A percentile compares a stretch with the other conserved stretches of the same genome.
Conservation (phyloP, 2,113 vertebrate species). For the Aspiorhynchus laticeps region DNA sequence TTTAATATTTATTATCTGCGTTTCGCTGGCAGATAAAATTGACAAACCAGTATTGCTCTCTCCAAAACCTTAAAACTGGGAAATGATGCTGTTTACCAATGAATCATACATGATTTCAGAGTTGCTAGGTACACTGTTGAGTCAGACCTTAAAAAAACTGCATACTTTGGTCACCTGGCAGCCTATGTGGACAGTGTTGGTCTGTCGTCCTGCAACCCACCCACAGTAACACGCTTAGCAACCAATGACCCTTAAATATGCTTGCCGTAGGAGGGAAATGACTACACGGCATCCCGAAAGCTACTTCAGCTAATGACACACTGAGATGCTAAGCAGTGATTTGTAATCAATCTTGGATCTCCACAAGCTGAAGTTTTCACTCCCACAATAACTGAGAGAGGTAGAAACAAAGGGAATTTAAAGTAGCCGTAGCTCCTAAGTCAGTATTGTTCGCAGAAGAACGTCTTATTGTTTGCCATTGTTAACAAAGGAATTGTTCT, state of each 20-base stretch:
- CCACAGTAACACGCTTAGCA: conserved; percentile 44
- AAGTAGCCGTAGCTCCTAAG: background rate
- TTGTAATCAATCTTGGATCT: conserved; percentile 47
- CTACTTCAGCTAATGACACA: conserved; percentile 35
- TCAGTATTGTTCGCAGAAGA: background rate
- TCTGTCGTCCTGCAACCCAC: conserved; percentile 38
- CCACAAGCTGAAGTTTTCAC: conserved; percentile 25
- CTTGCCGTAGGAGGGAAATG: conserved; percentile 46
- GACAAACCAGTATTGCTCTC: background rate
- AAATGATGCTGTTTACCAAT: background rate
- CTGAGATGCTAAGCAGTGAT: conserved; percentile 32
- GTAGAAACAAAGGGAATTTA: background rate
- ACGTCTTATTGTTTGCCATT: background rate
- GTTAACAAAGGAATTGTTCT: background rate
- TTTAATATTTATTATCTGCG: background rate
- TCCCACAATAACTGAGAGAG: conserved; percentile 6
- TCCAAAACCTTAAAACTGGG: background rate
- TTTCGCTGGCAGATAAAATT: background rate
- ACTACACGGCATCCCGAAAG: conserved; percentile 7
- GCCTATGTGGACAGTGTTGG: background rate
- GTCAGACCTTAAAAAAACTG: background rate
- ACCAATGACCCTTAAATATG: conserved; percentile 47
- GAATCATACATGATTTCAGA: background rate
- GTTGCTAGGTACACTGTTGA: background rate
- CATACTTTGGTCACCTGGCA: background rate